Percentiles rank a stretch among this genome's conserved stretches.
These are phyloP conservation scores for Miltochrista miniata DNA, from an alignment of 2,888 invertebrate species.

Conservation along the genomic window DNA sequence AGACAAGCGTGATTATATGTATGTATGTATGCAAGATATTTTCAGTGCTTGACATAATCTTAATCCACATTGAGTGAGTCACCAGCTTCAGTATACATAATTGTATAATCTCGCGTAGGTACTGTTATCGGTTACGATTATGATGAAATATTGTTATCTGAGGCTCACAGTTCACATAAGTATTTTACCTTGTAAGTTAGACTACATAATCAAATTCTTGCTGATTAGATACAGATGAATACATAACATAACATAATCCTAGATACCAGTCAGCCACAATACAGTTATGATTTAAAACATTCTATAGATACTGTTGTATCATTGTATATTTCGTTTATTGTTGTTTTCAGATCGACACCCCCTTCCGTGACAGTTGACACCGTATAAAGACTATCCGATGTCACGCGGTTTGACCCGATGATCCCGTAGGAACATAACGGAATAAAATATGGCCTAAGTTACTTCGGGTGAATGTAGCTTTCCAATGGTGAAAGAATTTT, in stretches of 20 bases:
- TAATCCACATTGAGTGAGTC: too few relatives aligned
- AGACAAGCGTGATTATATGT: too few relatives aligned
- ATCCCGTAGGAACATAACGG: too few relatives aligned
- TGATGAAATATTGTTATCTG: constrained; percentile 6
- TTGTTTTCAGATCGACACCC: too few relatives aligned
- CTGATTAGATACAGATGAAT: background rate
- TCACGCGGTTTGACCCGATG: too few relatives aligned
- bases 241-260: background rate
- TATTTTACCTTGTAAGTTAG: background rate
- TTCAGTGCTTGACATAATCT: too few relatives aligned
- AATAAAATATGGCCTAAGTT: too few relatives aligned
- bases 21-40: too few relatives aligned
- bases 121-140: constrained; percentile 1
- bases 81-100: background rate
- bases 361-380: too few relatives aligned
- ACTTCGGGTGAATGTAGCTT: too few relatives aligned
- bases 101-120: background rate
- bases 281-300: constrained; percentile 4
- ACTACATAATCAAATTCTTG: background rate
- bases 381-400: too few relatives aligned
- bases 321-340: background rate
- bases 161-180: background rate
- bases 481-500: too few relatives aligned
- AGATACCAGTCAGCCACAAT: background rate
- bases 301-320: background rate